These are phyloP conservation scores for Theristicus caerulescens DNA, from an alignment of 2,113 vertebrate genomes.

Conservation along the genomic window DNA sequence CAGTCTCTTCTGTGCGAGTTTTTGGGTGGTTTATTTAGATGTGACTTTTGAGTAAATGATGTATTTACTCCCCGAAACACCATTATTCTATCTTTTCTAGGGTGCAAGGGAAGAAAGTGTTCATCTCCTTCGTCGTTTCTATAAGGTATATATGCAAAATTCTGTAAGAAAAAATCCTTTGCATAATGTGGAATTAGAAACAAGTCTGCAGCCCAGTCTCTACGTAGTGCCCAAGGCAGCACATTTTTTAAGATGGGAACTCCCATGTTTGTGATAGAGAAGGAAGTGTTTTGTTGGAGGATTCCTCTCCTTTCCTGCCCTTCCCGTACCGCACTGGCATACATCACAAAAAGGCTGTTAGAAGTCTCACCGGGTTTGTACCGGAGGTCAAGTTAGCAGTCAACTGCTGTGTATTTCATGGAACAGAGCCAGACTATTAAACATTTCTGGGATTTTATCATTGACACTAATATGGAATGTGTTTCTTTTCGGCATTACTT, in stretches of 20 bases:
- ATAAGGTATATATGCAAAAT: constrained; percentile 80
- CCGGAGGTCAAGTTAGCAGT: background rate
- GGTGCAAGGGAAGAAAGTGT: constrained; percentile 96
- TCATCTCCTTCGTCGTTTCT: constrained; percentile 89
- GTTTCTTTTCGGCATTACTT: background rate
- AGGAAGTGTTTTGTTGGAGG: background rate
- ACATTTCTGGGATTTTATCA: background rate
- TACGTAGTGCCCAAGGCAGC: background rate
- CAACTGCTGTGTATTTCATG: background rate
- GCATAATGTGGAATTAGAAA: background rate
- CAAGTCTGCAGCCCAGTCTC: background rate
- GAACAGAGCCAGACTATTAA: background rate
- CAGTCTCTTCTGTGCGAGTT: background rate
- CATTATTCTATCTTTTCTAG: constrained; percentile 63
- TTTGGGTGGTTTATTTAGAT: background rate
- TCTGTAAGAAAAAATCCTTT: background rate
- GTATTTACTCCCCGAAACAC: background rate
- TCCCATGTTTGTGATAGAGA: background rate
- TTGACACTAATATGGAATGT: background rate
- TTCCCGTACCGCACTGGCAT: background rate
- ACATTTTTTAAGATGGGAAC: background rate
- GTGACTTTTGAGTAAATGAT: background rate
- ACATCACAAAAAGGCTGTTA: background rate
- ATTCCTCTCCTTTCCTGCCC: background rate
- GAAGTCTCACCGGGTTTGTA: background rate